Conservation (phyloP, 2,888 invertebrate genomes). For the Tricholauxania praeusta region DNA sequence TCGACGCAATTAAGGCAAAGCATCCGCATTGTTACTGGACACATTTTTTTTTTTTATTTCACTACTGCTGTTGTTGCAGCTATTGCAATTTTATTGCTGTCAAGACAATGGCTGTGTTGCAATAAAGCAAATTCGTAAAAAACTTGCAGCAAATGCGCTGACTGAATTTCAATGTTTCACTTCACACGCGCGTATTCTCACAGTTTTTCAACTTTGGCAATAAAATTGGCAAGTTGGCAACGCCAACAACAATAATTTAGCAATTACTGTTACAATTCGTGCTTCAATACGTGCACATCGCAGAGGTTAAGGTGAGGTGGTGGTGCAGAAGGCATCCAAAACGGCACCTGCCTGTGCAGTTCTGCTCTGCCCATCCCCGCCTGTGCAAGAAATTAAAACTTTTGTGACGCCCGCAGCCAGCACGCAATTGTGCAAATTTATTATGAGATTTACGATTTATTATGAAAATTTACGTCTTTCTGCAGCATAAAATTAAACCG, state of each 20-base stretch:
- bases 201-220: slow-evolving; percentile 19
- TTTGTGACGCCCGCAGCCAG: not conserved
- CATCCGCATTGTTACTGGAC: slow-evolving; percentile 8
- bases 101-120: not conserved
- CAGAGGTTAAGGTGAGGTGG: not conserved
- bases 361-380: not conserved
- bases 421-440: slow-evolving; percentile 18
- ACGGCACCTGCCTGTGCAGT: too few species aligned
- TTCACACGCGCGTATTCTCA: slow-evolving; percentile 19
- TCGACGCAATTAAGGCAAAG: not conserved
- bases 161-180: slow-evolving; percentile 6
- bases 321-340: too few species aligned
- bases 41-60: not conserved
- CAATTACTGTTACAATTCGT: slow-evolving; percentile 17
- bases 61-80: slow-evolving; percentile 2
- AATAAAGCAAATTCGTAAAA: not conserved
- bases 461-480: not conserved
- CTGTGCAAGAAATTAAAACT: not conserved
- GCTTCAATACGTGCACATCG: not conserved
- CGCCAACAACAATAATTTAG: slow-evolving; percentile 3
- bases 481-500: not conserved
- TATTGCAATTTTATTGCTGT: not conserved
- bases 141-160: not conserved
- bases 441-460: slow-evolving; percentile 2
- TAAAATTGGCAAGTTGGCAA: not conserved